phyloP scores from a whole-genome alignment of 1,140 invertebrate genomes.

The Aphelenchoides fujianensis region DNA sequence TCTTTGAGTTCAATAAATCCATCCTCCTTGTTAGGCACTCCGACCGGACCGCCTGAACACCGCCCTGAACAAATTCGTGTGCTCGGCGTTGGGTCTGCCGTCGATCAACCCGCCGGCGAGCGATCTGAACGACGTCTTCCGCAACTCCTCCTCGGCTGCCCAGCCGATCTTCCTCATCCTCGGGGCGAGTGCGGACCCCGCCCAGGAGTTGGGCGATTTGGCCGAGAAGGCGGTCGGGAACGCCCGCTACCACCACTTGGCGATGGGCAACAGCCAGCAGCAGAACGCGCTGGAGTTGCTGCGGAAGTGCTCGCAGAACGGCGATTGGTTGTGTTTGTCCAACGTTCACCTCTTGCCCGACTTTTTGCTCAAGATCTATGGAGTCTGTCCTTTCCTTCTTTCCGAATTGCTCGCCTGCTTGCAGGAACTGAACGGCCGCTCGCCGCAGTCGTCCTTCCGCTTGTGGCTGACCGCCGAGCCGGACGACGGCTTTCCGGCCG shows the following conservation, averaged over 20 bases:
- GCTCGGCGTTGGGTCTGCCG: conserved; percentile 66
- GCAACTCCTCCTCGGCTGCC: conserved; percentile 66
- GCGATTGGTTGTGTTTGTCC: conserved; percentile 44
- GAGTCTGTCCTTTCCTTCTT: conserved; percentile 59
- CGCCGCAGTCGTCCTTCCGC: conserved; percentile 70
- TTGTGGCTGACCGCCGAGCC: conserved; percentile 77
- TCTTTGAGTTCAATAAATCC: no score
- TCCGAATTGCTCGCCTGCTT: conserved; percentile 25
- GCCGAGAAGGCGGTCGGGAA: conserved; percentile 65
- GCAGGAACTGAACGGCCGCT: conserved; percentile 68
- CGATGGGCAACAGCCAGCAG: conserved; percentile 49
- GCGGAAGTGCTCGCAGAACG: conserved; percentile 25
- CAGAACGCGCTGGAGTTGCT: conserved; percentile 28
- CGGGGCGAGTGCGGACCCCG: conserved; percentile 77
- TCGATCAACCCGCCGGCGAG: conserved; percentile 70
- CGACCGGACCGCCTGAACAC: conserved; percentile 77
- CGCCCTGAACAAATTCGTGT: conserved; percentile 72
- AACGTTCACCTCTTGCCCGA: conserved; percentile 81
- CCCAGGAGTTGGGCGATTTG: conserved; percentile 72
- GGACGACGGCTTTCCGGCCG: conserved; percentile 70
- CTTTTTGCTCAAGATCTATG: conserved; percentile 74
- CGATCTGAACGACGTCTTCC: conserved; percentile 68
- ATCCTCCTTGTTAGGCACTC: no score
- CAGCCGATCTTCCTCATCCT: conserved; percentile 74
- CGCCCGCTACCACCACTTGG: conserved; percentile 36